phyloP scores from a whole-genome alignment of 2,113 vertebrate genomes.

The Lagopus muta region DNA sequence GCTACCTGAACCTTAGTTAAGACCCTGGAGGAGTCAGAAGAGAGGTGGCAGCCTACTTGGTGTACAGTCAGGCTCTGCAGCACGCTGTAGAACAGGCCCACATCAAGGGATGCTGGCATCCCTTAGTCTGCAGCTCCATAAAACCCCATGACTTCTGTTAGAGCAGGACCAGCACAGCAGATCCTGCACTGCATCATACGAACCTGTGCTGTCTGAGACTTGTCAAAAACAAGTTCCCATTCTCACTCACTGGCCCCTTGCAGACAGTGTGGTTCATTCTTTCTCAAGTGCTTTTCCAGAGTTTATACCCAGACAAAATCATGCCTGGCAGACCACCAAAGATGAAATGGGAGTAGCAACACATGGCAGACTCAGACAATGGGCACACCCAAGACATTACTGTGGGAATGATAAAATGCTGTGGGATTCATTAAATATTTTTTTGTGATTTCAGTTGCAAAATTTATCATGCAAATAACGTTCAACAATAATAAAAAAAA shows the following conservation, averaged over 20 bases:
- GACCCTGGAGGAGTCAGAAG: neutral
- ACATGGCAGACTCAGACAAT: neutral
- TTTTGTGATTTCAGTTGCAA: neutral
- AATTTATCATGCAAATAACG: neutral
- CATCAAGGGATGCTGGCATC: fast-evolving
- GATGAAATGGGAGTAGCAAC: neutral
- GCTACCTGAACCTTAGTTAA: neutral
- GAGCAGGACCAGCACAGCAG: neutral
- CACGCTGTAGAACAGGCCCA: fast-evolving
- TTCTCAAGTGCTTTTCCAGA: neutral
- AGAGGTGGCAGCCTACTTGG: neutral
- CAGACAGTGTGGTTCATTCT: neutral
- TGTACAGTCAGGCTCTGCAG: fast-evolving
- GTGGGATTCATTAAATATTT: neutral
- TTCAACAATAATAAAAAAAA: neutral
- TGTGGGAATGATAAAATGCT: slow-evolving; percentile 1
- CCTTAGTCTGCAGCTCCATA: neutral
- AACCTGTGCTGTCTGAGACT: neutral
- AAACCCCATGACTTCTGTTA: neutral
- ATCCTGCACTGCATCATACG: neutral
- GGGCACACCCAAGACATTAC: neutral
- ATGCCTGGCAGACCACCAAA: neutral
- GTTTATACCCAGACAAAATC: neutral
- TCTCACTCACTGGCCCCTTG: neutral
- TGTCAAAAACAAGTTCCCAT: neutral